Percentiles rank a stretch among this genome's conserved stretches.
Conservation (phyloP, 92 coral and sea anemone genomes). For the Muricea muricata region DNA sequence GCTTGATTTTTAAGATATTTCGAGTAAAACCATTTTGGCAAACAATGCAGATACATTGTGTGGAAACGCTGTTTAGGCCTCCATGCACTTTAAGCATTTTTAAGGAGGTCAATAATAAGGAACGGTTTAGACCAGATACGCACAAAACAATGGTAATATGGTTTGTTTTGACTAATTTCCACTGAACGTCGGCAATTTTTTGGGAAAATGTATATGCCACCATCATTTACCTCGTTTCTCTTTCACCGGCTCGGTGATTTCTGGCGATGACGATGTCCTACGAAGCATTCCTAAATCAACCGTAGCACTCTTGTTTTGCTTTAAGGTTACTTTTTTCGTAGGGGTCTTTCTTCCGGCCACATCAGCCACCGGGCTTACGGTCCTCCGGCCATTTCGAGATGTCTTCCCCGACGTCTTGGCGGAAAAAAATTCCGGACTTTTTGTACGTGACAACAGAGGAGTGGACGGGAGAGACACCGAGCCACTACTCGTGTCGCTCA, state of each 20-base stretch:
- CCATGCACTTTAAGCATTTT: too few relatives aligned
- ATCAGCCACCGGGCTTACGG: not conserved
- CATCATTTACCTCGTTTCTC: constrained; percentile 26
- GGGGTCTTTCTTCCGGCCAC: not conserved
- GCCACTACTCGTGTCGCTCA: constrained; percentile 25
- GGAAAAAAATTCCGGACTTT: not conserved
- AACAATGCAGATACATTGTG: too few relatives aligned
- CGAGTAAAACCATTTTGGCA: too few relatives aligned
- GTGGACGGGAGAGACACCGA: constrained; percentile 23
- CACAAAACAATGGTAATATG: too few relatives aligned
- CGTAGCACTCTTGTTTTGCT: constrained; percentile 22
- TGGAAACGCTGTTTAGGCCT: too few relatives aligned
- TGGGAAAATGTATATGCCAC: not conserved
- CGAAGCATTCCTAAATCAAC: constrained; percentile 33
- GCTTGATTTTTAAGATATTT: too few relatives aligned
- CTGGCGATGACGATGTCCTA: constrained; percentile 25
- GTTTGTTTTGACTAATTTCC: too few relatives aligned
- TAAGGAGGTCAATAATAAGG: too few relatives aligned
- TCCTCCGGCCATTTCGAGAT: not conserved
- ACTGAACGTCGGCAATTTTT: too few relatives aligned
- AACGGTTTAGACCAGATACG: too few relatives aligned
- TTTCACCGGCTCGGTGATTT: not conserved
- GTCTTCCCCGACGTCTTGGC: not conserved
- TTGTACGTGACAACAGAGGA: constrained; percentile 9
- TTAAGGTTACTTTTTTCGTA: not conserved